phyloP scores from a whole-genome alignment of 2,797 vertebrate genomes.

The Pyrocephalus nanus region DNA sequence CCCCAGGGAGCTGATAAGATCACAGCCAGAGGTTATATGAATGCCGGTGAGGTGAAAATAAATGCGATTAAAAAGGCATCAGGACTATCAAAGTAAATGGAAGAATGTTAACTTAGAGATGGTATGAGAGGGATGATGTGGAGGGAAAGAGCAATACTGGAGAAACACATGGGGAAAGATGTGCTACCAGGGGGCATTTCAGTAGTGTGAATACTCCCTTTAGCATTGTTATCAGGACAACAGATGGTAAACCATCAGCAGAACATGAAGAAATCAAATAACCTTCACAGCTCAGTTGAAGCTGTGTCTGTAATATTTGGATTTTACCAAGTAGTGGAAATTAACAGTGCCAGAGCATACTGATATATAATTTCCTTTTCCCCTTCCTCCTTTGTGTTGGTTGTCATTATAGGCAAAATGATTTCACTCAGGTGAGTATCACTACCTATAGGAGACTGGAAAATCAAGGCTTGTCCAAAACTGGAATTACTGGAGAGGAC shows the following conservation, averaged over 20 bases:
- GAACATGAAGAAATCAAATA: conserved; percentile 53
- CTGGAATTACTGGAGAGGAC: background rate
- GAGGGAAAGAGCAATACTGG: background rate
- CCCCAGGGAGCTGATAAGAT: background rate
- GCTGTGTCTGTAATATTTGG: background rate
- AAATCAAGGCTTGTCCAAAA: background rate
- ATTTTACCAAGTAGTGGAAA: conserved; percentile 33
- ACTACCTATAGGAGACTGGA: background rate
- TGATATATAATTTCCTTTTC: background rate
- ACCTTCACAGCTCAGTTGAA: conserved; percentile 46
- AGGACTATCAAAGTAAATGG: background rate
- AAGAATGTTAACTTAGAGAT: background rate
- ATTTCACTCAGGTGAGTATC: background rate
- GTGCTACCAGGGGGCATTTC: background rate
- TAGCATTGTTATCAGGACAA: conserved; percentile 13
- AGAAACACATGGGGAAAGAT: background rate
- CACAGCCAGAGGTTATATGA: background rate
- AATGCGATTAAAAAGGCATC: conserved; percentile 9
- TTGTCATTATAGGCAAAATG: conserved; percentile 43
- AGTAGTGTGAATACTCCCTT: background rate
- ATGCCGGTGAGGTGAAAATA: background rate
- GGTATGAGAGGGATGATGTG: background rate
- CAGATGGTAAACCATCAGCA: conserved; percentile 48
- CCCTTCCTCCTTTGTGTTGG: background rate
- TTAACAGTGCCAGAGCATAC: background rate